These are phyloP conservation scores for Notothenia coriiceps DNA, from an alignment of 2,113 vertebrate genomes.

Conservation along the genomic window DNA sequence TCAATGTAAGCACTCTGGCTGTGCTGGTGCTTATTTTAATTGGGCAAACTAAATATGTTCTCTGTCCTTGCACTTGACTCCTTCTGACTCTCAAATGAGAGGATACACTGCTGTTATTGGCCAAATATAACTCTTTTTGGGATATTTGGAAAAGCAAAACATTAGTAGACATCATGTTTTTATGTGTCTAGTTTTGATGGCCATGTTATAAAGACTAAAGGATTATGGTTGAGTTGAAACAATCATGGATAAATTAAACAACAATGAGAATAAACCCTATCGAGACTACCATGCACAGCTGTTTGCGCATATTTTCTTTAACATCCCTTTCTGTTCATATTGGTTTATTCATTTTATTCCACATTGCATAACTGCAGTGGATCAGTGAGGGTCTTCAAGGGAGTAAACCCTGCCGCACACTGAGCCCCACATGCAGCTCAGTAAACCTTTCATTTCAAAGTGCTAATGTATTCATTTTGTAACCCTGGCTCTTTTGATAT, in stretches of 20 bases:
- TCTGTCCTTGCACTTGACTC: constrained; percentile 1
- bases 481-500: constrained; percentile 41
- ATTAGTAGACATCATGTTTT: too few species aligned
- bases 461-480: constrained; percentile 38
- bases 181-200: too few species aligned
- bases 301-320: not conserved
- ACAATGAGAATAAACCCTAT: not conserved
- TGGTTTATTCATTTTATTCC: not conserved
- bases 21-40: too few species aligned
- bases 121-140: too few species aligned
- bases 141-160: too few species aligned
- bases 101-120: too few species aligned
- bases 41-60: too few species aligned
- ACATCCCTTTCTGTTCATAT: not conserved
- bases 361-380: not conserved
- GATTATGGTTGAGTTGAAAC: too few species aligned
- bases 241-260: too few species aligned
- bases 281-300: not conserved
- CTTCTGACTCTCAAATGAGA: not conserved
- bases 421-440: constrained; percentile 24
- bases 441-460: constrained; percentile 32
- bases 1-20: too few species aligned
- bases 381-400: constrained; percentile 8
- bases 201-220: too few species aligned
- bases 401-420: not conserved